phyloP scores from a whole-genome alignment of 2,113 vertebrate species.

The Ctenomys sociabilis region DNA sequence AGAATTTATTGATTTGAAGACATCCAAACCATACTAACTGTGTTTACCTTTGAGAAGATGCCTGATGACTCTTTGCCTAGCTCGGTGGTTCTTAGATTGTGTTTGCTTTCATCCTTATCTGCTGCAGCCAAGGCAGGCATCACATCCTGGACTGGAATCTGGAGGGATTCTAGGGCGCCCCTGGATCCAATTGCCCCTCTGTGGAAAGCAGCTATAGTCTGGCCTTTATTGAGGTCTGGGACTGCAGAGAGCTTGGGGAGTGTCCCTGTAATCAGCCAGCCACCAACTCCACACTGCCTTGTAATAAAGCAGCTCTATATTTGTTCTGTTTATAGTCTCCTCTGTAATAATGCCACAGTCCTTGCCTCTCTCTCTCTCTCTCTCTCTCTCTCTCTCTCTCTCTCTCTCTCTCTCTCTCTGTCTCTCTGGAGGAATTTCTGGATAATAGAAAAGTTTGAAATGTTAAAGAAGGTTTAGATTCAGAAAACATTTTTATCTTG shows the following conservation, averaged over 20 bases:
- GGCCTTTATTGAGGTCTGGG: constrained; percentile 89
- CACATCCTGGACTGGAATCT: constrained; percentile 73
- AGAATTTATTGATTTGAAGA: constrained; percentile 66
- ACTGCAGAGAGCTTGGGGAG: constrained; percentile 80
- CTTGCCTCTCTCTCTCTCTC: neutral
- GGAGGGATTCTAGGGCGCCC: neutral
- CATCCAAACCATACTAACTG: constrained; percentile 54
- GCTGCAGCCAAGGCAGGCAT: constrained; percentile 64
- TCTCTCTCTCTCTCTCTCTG: constrained; percentile 80
- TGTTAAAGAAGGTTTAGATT: constrained; percentile 68
- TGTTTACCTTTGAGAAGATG: constrained; percentile 71
- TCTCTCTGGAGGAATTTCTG: constrained; percentile 82
- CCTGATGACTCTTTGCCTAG: constrained; percentile 62
- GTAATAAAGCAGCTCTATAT: constrained; percentile 91
- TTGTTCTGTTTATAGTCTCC: constrained; percentile 88
- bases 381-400: neutral
- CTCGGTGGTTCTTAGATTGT: constrained; percentile 42
- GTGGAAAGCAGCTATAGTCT: constrained; percentile 82
- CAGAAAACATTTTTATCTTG: constrained; percentile 69
- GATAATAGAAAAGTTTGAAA: constrained; percentile 80
- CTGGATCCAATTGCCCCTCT: constrained; percentile 75
- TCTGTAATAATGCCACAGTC: constrained; percentile 89
- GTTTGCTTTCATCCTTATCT: constrained; percentile 75
- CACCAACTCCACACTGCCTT: constrained; percentile 87
- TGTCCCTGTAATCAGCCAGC: constrained; percentile 90